Conservation (phyloP, 1,140 invertebrate species). For the Formica selysi region DNA sequence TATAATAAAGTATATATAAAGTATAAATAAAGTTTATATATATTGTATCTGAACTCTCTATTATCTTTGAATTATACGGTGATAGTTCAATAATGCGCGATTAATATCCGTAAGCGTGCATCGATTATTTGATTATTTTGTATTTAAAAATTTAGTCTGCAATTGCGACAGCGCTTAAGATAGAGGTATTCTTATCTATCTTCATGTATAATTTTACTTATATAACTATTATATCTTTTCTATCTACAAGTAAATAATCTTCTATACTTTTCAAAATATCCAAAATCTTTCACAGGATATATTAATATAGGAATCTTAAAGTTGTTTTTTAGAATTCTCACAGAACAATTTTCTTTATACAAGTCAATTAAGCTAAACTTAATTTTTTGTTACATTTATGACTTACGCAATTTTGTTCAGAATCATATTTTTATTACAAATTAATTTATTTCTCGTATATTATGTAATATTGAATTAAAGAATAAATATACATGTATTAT, state of each 20-base stretch:
- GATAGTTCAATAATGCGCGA: background rate
- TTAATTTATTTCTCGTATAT: constrained; percentile 14
- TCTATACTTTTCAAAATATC: constrained; percentile 14
- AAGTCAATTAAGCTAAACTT: background rate
- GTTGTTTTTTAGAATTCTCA: background rate
- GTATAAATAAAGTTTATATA: no score
- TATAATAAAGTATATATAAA: background rate
- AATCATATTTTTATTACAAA: background rate
- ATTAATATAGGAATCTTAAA: background rate
- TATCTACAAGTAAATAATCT: background rate
- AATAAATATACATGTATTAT: no score
- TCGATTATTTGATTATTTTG: background rate
- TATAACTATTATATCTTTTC: background rate
- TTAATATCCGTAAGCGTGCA: background rate
- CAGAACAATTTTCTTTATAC: background rate
- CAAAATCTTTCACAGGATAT: background rate
- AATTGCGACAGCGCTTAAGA: background rate
- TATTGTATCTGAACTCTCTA: background rate
- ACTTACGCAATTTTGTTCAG: constrained; percentile 5
- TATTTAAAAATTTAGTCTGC: constrained; percentile 5
- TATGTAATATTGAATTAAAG: background rate
- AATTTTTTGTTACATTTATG: constrained; percentile 8
- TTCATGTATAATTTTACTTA: background rate
- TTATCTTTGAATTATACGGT: no score
- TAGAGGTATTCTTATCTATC: background rate